Evolutionary conservation across 2,113 vertebrate species (phyloP).

Genomic region (Grantiella picta): DNA sequence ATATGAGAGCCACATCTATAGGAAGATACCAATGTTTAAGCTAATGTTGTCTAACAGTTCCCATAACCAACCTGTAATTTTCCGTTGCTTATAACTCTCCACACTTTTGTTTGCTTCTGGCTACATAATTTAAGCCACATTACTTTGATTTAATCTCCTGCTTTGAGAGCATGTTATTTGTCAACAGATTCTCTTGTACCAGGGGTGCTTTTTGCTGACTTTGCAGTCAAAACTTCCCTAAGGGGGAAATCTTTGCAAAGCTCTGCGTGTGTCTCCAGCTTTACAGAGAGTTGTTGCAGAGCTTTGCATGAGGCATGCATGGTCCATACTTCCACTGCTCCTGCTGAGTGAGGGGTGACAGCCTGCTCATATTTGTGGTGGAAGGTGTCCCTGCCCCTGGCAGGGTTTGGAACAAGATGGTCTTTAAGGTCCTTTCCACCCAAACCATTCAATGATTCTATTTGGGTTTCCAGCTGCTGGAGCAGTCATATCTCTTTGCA

Average conservation of each 20-base stretch:
- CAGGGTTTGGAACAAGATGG: not conserved
- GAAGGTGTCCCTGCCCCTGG: not conserved
- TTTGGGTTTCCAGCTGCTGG: not conserved
- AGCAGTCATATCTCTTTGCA: not conserved
- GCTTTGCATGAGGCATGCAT: fast-evolving
- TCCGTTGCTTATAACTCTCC: not conserved
- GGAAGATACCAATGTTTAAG: not conserved
- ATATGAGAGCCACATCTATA: not conserved
- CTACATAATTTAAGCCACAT: not conserved
- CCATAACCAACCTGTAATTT: not conserved
- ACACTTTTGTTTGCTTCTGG: not conserved
- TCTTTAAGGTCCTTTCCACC: not conserved
- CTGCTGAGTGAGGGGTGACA: not conserved
- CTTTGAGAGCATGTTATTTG: not conserved
- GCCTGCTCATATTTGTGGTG: not conserved
- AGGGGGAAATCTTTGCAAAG: not conserved
- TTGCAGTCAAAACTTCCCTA: not conserved
- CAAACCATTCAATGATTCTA: not conserved
- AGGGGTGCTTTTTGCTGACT: not conserved
- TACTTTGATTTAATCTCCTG: not conserved
- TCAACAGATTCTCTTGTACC: not conserved
- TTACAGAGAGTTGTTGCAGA: not conserved
- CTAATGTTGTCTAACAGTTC: not conserved
- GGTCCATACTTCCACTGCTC: fast-evolving
- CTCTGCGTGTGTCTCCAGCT: fast-evolving